phyloP scores from a whole-genome alignment of 2,888 invertebrate genomes.

The Melieria omissa region DNA sequence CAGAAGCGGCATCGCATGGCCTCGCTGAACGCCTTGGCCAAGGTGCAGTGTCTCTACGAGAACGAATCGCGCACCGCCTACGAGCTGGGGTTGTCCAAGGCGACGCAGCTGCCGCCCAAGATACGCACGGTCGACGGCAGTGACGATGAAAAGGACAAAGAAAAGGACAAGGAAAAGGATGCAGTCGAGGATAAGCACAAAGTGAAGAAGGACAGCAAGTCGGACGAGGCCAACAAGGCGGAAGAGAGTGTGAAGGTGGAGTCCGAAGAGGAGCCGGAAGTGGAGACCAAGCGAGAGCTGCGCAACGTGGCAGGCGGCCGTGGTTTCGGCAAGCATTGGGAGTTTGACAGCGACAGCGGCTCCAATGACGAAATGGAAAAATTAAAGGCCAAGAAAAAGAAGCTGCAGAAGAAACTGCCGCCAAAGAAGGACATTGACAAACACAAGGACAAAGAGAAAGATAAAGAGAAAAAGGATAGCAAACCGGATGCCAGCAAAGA shows the following conservation, averaged over 20 bases:
- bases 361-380: constrained; percentile 60
- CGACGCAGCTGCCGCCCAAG: constrained; percentile 67
- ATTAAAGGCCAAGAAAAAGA: constrained; percentile 52
- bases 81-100: constrained; percentile 70
- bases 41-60: constrained; percentile 91
- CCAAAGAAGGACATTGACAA: constrained; percentile 54
- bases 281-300: constrained; percentile 70
- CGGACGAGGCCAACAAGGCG: constrained; percentile 42
- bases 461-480: constrained; percentile 51
- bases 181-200: constrained; percentile 36
- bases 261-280: constrained; percentile 49
- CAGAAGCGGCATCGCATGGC: constrained; percentile 88
- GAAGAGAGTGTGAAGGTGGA: constrained; percentile 42
- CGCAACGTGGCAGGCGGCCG: constrained; percentile 82
- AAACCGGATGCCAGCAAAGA: constrained; percentile 47
- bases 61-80: constrained; percentile 84
- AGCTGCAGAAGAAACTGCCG: constrained; percentile 53
- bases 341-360: constrained; percentile 72
- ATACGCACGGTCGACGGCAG: constrained; percentile 63
- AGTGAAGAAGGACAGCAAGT: constrained; percentile 44
- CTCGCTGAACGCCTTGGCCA: constrained; percentile 87
- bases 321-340: constrained; percentile 86
- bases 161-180: constrained; percentile 38
- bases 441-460: constrained; percentile 60
- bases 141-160: constrained; percentile 68